Conservation (phyloP, 1,140 invertebrate species). For the Saxidomus purpurata region DNA sequence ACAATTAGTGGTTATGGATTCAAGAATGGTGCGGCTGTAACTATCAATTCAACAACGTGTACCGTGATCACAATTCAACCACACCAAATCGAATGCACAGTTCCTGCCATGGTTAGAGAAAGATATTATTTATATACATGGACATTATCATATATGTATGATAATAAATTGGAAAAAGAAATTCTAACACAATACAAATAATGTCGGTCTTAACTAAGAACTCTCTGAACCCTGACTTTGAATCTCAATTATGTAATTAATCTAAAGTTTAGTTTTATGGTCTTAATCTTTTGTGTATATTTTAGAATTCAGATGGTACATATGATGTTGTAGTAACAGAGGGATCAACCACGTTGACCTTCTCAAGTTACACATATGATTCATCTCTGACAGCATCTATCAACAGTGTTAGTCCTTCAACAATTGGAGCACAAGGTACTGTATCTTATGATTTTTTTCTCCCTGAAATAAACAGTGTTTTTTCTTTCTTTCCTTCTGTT, state of each 20-base stretch:
- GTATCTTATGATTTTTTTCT: no score
- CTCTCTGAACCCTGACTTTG: no score
- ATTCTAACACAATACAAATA: no score
- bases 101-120: constrained; percentile 67
- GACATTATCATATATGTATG: no score
- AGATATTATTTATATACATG: not conserved
- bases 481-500: no score
- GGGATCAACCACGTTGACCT: constrained; percentile 19
- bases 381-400: constrained; percentile 19
- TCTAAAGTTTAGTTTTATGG: no score
- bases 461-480: no score
- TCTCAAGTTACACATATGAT: constrained; percentile 39
- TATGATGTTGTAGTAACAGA: constrained; percentile 54
- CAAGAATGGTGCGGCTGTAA: constrained; percentile 35
- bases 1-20: constrained; percentile 73
- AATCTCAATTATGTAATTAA: no score
- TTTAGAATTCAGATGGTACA: constrained; percentile 29
- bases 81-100: constrained; percentile 66
- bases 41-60: constrained; percentile 70
- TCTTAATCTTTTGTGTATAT: no score
- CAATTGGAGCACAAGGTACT: constrained; percentile 46
- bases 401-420: not conserved
- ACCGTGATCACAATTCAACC: constrained; percentile 32
- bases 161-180: no score
- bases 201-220: no score